These are phyloP conservation scores for Phallusia fumigata DNA, from an alignment of 23 tunicate species.

Conservation along the genomic window DNA sequence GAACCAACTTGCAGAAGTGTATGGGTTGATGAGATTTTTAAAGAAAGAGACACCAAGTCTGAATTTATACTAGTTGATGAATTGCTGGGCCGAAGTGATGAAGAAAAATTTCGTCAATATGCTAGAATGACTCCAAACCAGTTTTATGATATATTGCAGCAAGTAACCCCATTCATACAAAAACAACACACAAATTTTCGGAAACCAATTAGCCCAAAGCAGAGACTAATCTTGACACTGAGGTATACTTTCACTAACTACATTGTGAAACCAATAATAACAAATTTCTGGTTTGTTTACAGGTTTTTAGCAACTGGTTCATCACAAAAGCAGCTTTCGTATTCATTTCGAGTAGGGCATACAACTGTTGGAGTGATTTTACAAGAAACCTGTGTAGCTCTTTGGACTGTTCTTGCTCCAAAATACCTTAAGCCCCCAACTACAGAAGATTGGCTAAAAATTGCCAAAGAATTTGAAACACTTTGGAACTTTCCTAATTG, in stretches of 20 bases:
- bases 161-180: too few relatives aligned
- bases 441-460: slow-evolving; percentile 20
- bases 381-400: slow-evolving; percentile 11
- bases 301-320: slow-evolving; percentile 49
- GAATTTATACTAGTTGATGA: too few relatives aligned
- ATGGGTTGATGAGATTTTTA: slow-evolving; percentile 14
- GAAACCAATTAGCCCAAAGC: slow-evolving; percentile 8
- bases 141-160: too few relatives aligned
- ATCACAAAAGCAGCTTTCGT: slow-evolving; percentile 26
- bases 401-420: slow-evolving; percentile 33
- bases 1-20: background rate
- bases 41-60: background rate
- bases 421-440: slow-evolving; percentile 24
- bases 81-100: too few relatives aligned
- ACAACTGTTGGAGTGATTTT: slow-evolving; percentile 29
- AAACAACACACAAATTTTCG: slow-evolving; percentile 21
- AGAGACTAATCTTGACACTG: background rate
- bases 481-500: slow-evolving; percentile 47
- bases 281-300: background rate
- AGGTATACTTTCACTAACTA: background rate
- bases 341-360: slow-evolving; percentile 41
- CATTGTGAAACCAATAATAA: background rate
- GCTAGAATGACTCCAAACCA: background rate
- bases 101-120: slow-evolving; percentile 18
- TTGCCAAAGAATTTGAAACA: slow-evolving; percentile 30